Evolutionary conservation across 2,888 invertebrate species (phyloP).

Genomic region (Sinopyrophorus schimmeli): DNA sequence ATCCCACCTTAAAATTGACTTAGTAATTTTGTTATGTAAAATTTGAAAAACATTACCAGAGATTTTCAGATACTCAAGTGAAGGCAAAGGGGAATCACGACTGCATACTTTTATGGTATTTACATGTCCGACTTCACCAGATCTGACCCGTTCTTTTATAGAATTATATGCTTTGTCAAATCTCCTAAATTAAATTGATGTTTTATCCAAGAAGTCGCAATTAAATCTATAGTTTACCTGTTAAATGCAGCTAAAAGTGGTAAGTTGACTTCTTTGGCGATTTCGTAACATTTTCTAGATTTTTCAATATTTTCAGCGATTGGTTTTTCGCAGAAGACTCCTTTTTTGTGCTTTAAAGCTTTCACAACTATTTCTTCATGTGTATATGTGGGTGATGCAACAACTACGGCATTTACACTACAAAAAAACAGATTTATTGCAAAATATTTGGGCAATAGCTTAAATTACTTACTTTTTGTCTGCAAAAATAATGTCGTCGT

Average conservation of each 20-base stretch:
- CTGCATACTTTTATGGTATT: constrained; percentile 66
- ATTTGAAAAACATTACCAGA: constrained; percentile 56
- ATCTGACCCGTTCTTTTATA: constrained; percentile 57
- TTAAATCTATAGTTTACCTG: constrained; percentile 46
- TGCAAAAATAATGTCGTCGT: constrained; percentile 57
- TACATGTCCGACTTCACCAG: constrained; percentile 65
- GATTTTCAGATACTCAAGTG: constrained; percentile 62
- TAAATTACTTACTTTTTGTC: constrained; percentile 62
- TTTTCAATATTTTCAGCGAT: constrained; percentile 61
- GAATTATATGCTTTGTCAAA: constrained; percentile 65
- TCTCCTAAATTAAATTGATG: constrained; percentile 57
- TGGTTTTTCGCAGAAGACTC: constrained; percentile 73
- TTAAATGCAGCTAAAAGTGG: constrained; percentile 68
- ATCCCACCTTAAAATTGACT: constrained; percentile 60
- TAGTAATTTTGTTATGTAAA: too few relatives aligned
- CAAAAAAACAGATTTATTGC: constrained; percentile 18
- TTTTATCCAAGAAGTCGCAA: background rate
- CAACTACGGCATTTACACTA: constrained; percentile 60
- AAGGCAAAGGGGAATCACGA: constrained; percentile 68
- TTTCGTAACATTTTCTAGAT: constrained; percentile 62
- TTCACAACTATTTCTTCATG: constrained; percentile 62
- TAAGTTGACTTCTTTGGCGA: constrained; percentile 60
- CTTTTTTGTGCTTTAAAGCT: constrained; percentile 61
- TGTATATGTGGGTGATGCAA: constrained; percentile 63
- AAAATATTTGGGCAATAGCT: too few relatives aligned